Evolutionary conservation across 2,797 vertebrate species (phyloP), one percentile per base, ranked within the genome.

Genomic region (Schizopygopsis malacanthus): DNA sequence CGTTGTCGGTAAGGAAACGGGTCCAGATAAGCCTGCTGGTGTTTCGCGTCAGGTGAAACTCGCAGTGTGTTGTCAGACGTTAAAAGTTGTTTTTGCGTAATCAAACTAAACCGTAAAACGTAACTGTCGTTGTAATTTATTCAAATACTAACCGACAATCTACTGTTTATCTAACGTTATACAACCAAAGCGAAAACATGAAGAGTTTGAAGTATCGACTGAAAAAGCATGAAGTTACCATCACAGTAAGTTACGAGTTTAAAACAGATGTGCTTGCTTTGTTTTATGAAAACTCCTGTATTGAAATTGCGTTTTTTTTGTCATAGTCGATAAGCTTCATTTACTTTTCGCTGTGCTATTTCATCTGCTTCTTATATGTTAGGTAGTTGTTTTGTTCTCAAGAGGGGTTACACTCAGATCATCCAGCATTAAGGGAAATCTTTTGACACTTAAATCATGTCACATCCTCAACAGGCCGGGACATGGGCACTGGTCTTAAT

Each of bases 181-280:
- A 85, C 54, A 65, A 39, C 47, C 71, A 79, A 43, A 75, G 69
- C 81, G 37, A 78, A 59, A 87, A 87, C 89, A 97, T 97, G 96
- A 97, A 97, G 94, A 96, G 96, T 90, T 91, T 97, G 28, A 97
- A 96, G 92, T 95, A 96, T 90, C 94, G 96, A n/a, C 83, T 96
- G 94, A 97, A 96, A 90, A 97, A 96, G 90, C 96, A 97, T 86
- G 96, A 97, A 95, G 94, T 96, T 13, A 96, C 93, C 81, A 96
- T 96, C 92, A 96, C 95, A 86, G 96, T 97, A 90, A 96, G 96
- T 96, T 41, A 22, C 39, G 50, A 61, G 76, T 71, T 81, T 86
- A 33, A 87, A 81, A 52, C n/a, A 67, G 78, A 20, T 28, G 67
- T 87, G 5, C 45, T 67, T 25, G 69, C 67, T 75, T 75, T 80